A percentile compares a stretch with the other conserved stretches of the same genome.
These are phyloP conservation scores for Micrasema longulum DNA, from an alignment of 1,140 invertebrate genomes.

Conservation along the genomic window DNA sequence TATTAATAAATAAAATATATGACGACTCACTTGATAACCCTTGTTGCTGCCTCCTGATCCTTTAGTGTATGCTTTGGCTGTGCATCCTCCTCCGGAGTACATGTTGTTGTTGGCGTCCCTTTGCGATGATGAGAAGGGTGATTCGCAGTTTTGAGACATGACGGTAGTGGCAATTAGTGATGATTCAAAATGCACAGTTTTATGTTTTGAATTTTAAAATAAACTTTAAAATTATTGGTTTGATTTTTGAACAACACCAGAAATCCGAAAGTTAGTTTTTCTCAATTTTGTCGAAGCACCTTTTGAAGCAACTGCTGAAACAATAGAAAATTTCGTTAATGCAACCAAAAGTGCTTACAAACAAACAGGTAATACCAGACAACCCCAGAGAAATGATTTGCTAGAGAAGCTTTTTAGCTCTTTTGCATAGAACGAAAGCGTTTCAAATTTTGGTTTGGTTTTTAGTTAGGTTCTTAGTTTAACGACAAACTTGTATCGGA, in stretches of 20 bases:
- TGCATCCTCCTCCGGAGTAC: conserved; percentile 48
- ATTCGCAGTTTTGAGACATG: conserved; percentile 54
- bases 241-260: not conserved
- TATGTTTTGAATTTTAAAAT: not conserved
- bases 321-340: too few species aligned
- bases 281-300: not conserved
- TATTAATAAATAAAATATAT: too few species aligned
- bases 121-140: conserved; percentile 41
- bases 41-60: conserved; percentile 40
- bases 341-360: too few species aligned
- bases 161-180: not conserved
- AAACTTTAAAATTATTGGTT: not conserved
- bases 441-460: too few species aligned
- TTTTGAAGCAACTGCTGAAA: too few species aligned
- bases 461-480: too few species aligned
- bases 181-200: not conserved
- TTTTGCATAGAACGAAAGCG: too few species aligned
- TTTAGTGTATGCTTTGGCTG: conserved; percentile 40
- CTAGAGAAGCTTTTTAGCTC: too few species aligned
- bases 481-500: too few species aligned
- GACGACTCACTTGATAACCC: conserved; percentile 50
- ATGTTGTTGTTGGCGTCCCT: conserved; percentile 54
- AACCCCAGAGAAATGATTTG: too few species aligned
- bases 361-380: too few species aligned
- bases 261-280: not conserved